Percentiles rank a stretch among this genome's conserved stretches.
These are phyloP conservation scores for Aphelinus certus DNA, from an alignment of 1,140 invertebrate genomes.

Conservation along the genomic window DNA sequence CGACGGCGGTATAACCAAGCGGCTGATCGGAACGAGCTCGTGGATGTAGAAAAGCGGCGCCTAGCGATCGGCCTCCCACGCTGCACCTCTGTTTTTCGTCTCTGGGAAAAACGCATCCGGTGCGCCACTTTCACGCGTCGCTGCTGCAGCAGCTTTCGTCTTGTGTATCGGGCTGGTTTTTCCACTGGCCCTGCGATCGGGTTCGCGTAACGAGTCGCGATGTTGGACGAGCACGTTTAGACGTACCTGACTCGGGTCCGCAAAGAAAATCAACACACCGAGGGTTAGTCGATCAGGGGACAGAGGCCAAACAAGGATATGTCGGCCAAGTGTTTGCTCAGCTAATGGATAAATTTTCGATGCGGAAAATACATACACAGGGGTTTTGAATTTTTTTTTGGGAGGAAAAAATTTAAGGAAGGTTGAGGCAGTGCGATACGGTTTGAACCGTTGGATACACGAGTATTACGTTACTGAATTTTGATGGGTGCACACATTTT, in stretches of 20 bases:
- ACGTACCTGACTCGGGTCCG: too few species aligned
- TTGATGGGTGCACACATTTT: too few species aligned
- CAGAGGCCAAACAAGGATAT: not conserved
- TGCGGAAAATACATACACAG: not conserved
- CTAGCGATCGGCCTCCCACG: not conserved
- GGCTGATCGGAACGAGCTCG: too few species aligned
- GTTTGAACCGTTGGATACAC: not conserved
- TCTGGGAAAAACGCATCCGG: constrained; percentile 17
- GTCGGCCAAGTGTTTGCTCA: not conserved
- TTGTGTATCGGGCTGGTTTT: too few species aligned
- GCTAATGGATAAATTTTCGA: constrained; percentile 27
- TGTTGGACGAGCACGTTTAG: too few species aligned
- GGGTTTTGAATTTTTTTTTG: not conserved
- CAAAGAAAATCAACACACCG: too few species aligned
- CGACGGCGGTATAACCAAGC: too few species aligned
- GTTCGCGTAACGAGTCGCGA: too few species aligned
- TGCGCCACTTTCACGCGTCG: not conserved
- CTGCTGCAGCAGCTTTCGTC: too few species aligned
- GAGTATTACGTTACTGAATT: not conserved
- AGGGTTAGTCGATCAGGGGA: not conserved
- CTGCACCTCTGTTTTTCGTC: constrained; percentile 18
- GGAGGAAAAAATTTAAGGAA: not conserved
- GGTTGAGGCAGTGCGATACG: too few species aligned
- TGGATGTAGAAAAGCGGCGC: too few species aligned
- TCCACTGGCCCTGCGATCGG: too few species aligned